Base-by-base conservation (phyloP, 2,797 vertebrate genomes). In the Typhlichthys subterraneus region DNA sequence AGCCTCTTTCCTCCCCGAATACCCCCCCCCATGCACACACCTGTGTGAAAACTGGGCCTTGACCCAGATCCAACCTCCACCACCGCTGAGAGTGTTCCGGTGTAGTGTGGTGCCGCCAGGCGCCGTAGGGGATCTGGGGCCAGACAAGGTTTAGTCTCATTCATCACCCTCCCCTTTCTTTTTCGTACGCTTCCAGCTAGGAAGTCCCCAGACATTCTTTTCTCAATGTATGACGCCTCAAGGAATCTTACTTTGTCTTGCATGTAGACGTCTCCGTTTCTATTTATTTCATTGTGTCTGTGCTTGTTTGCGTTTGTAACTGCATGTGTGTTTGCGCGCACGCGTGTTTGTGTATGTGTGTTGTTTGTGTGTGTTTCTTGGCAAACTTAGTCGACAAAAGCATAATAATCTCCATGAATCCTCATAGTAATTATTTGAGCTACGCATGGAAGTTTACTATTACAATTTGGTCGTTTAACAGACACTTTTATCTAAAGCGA, bases 181-280 rank as follows among this genome's bases (percentile, higher is more conserved):
- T n/a, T 15, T 19, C 13, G 5, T 38, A 14, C 60, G 2, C 17
- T 15, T 11, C 45, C 50, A 12, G 2, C 61, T 23, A 19, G n/a
- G 13, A 12, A 33, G 13, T 29, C 12, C 53, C 33, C 29, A 33
- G 23, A 17, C 15, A 72, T 74, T 78, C 75, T 47, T 75, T 87
- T 85, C 83, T 53, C 70, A 83, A 86, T 84, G 65, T 78, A 75
- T 80, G 77, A 69, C 76, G 90, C 90, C 90, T 81, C 45, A 74
- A 91, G 90, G 87, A 79, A 75, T 80, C 67, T 67, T 67, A 69
- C 83, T 76, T 81, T 58, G 77, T 86, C 70, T 68, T 7, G 47
- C 62, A 73, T 70, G 57, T 70, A 72, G 63, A 75, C n/a, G 13
- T 3, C 65, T 62, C 80, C 57, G 29, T 62, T 79, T 79, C 77